Evolutionary conservation across 2,113 vertebrate genomes (phyloP).

Genomic region (Todiramphus chloris): DNA sequence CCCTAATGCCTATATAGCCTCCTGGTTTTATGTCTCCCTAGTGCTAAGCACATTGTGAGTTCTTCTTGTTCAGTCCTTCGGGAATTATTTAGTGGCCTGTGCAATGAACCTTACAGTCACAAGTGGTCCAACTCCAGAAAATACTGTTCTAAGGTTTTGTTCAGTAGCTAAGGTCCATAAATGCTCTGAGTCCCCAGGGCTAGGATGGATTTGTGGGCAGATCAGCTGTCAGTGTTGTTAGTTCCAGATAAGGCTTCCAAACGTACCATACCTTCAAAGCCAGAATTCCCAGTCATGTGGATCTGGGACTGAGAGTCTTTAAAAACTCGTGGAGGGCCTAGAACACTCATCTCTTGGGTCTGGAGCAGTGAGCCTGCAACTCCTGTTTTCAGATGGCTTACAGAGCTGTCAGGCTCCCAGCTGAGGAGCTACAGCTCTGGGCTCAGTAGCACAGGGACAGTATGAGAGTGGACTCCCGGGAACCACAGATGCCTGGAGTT

Average conservation of each 20-base stretch:
- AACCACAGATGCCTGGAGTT: conserved; percentile 28
- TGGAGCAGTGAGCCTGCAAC: not conserved
- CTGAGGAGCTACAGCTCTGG: not conserved
- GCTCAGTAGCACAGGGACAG: not conserved
- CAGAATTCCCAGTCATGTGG: not conserved
- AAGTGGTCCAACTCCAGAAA: not conserved
- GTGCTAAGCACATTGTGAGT: not conserved
- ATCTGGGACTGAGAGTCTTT: not conserved
- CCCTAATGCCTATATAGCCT: not conserved
- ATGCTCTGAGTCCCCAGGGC: not conserved
- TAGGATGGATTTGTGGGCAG: not conserved
- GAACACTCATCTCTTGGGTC: not conserved
- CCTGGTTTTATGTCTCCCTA: not conserved
- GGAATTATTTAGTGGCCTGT: not conserved
- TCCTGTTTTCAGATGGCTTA: not conserved
- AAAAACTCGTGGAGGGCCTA: not conserved
- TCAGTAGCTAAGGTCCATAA: not conserved
- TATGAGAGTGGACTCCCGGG: conserved; percentile 1
- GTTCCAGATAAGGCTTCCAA: conserved; percentile 20
- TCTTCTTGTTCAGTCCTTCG: not conserved
- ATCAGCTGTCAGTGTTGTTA: not conserved
- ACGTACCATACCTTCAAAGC: not conserved
- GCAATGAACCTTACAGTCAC: not conserved
- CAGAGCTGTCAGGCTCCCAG: not conserved
- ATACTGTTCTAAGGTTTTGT: not conserved